Evolutionary conservation across 2,888 invertebrate species (phyloP).

Genomic region (Incurvaria masculella): DNA sequence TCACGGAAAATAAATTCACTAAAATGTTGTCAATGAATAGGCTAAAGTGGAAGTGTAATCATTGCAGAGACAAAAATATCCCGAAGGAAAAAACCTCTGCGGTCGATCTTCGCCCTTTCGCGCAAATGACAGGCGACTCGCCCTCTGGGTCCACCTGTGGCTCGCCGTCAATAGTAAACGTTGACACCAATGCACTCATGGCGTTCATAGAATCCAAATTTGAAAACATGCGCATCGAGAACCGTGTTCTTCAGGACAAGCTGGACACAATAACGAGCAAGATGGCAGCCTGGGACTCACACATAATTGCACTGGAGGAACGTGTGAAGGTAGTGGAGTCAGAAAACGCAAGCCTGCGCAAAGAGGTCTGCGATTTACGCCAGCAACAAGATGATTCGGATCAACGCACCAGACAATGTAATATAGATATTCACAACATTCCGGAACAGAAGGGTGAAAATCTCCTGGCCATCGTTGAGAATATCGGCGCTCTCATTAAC

Average conservation of each 20-base stretch:
- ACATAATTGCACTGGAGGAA: too few species aligned
- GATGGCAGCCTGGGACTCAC: too few species aligned
- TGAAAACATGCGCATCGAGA: background rate
- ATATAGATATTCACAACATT: slow-evolving; percentile 11
- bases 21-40: background rate
- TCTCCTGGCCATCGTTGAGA: background rate
- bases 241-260: background rate
- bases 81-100: background rate
- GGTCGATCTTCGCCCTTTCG: background rate
- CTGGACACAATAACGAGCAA: background rate
- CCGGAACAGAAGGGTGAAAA: slow-evolving; percentile 9
- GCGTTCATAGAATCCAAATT: background rate
- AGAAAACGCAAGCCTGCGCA: background rate
- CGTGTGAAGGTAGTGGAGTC: background rate
- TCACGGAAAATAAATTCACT: background rate
- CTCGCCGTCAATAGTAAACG: background rate
- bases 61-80: background rate
- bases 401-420: slow-evolving; percentile 6
- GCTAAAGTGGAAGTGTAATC: background rate
- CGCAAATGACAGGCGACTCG: background rate
- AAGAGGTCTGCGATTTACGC: background rate
- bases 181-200: background rate
- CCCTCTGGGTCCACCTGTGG: background rate
- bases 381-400: slow-evolving; percentile 1
- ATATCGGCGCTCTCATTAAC: slow-evolving; percentile 4